Base-by-base conservation (phyloP, 1,140 invertebrate species). In the Eufriesea mexicana region DNA sequence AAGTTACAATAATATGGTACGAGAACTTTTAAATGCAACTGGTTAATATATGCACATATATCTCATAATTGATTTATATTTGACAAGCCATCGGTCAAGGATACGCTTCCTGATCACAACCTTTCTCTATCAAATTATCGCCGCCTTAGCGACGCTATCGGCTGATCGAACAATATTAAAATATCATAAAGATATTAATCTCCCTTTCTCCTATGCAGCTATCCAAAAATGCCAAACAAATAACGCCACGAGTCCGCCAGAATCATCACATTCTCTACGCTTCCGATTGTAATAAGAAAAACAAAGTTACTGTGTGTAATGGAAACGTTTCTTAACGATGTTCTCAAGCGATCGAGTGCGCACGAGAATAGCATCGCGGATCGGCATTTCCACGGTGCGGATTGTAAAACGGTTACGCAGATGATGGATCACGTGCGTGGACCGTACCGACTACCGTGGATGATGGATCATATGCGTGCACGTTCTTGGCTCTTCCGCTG, bases 381-480 rank as follows among this genome's bases (percentile, higher is more conserved):
- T 86, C 74, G 70, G 79, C 79, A 85, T 87, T 83, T 83, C 86
- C 81, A 86, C 68, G 84, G 51, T 68, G 20, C 57, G 59, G 49
- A 64, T 85, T 62, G 79, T 77, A 67, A 74, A 84, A 28, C 72
- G 76, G 66, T 73, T 79, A 62, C 35, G 12, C 54, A n/a, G 62
- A 86, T 84, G 86, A 87, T 87, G 81, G 85, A 87, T 87, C 76
- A 86, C 67, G 66, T 45, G 61, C 66, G 55, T 61, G 42, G 67
- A 81, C 76, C 61, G 59, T 71, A 82, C 67, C 42, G 67, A 62
- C 61, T 70, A 74, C 67, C 72, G 83, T 84, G 80, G 57, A 87
- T 84, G 79, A 86, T 83, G 85, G 64, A 86, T 86, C 84, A 61
- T 85, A 70, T 14, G 18, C 62, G 47, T 54, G 23, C 51, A 4